Evolutionary conservation across 2,888 invertebrate genomes (phyloP).

Genomic region (Stenchaetothrips biformis): DNA sequence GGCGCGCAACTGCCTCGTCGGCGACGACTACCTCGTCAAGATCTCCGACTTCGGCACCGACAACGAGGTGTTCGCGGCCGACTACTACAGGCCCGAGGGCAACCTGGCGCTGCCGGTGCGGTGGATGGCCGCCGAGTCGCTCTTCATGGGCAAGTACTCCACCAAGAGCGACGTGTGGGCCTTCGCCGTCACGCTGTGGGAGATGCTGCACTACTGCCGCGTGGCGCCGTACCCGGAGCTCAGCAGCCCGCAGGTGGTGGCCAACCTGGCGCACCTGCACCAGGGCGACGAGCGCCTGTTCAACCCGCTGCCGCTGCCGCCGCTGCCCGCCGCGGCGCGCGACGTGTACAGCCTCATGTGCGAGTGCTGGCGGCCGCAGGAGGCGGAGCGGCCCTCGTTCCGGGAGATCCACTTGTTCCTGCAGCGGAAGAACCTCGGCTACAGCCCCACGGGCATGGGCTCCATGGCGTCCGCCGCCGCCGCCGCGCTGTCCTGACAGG

Average conservation of each 20-base stretch:
- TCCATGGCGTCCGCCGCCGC: slow-evolving; percentile 2
- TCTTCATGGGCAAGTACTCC: slow-evolving; percentile 73
- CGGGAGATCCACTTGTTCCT: slow-evolving; percentile 58
- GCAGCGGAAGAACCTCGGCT: slow-evolving; percentile 50
- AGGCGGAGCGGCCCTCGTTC: slow-evolving; percentile 54
- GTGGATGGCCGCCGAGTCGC: slow-evolving; percentile 88
- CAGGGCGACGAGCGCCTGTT: slow-evolving; percentile 49
- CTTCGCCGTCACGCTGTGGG: slow-evolving; percentile 83
- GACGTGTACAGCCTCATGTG: slow-evolving; percentile 58
- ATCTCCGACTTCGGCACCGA: slow-evolving; percentile 82
- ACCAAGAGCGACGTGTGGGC: slow-evolving; percentile 90
- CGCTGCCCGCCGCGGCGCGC: slow-evolving; percentile 52
- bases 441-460: slow-evolving; percentile 37
- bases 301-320: slow-evolving; percentile 46
- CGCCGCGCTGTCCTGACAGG: slow-evolving; percentile 20
- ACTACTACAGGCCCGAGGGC: slow-evolving; percentile 79
- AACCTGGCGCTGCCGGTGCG: slow-evolving; percentile 74
- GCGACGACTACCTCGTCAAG: slow-evolving; percentile 74
- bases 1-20: slow-evolving; percentile 80
- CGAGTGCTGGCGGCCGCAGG: slow-evolving; percentile 56
- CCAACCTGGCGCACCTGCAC: slow-evolving; percentile 69
- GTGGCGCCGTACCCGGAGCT: slow-evolving; percentile 72
- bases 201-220: slow-evolving; percentile 72
- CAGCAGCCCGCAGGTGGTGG: slow-evolving; percentile 72
- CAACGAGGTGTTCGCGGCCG: slow-evolving; percentile 69